A percentile compares a stretch with the other conserved stretches of the same genome.
Evolutionary conservation across 1,140 invertebrate species (phyloP).

Genomic region (Brachionus calyciflorus): DNA sequence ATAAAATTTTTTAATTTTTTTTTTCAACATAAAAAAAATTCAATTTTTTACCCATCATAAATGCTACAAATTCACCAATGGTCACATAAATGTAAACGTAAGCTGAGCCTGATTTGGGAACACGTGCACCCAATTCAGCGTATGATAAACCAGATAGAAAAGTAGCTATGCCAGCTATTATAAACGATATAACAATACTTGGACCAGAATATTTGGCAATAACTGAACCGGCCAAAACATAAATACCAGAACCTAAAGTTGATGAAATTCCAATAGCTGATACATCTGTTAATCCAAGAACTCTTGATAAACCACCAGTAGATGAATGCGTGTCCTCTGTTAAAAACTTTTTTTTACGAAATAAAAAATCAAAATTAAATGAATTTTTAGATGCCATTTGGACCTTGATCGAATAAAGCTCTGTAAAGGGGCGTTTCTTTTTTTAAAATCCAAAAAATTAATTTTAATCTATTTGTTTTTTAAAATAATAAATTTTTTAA

Average conservation of each 20-base stretch:
- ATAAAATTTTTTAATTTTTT: not conserved
- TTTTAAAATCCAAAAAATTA: no score
- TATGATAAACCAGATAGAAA: slow-evolving; percentile 83
- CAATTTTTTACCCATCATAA: slow-evolving; percentile 68
- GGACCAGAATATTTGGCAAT: slow-evolving; percentile 76
- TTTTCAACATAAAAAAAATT: not conserved
- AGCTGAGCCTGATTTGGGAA: slow-evolving; percentile 81
- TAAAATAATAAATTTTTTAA: no score
- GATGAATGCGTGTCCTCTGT: not conserved
- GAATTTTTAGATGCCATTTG: not conserved
- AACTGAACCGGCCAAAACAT: slow-evolving; percentile 54
- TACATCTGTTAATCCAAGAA: slow-evolving; percentile 3
- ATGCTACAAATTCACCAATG: slow-evolving; percentile 85
- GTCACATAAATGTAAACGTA: slow-evolving; percentile 64
- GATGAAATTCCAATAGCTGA: slow-evolving; percentile 53
- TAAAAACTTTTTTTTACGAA: slow-evolving; percentile 10
- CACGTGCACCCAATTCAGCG: slow-evolving; percentile 83
- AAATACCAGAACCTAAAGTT: slow-evolving; percentile 71
- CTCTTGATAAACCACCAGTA: not conserved
- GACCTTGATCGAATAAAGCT: no score
- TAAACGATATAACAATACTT: slow-evolving; percentile 80
- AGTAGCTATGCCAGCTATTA: slow-evolving; percentile 79
- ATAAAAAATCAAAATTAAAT: slow-evolving; percentile 16
- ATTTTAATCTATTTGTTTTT: no score
- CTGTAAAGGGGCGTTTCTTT: no score